Base-by-base conservation (phyloP, 2,113 vertebrate genomes). In the Thermophis baileyi region DNA sequence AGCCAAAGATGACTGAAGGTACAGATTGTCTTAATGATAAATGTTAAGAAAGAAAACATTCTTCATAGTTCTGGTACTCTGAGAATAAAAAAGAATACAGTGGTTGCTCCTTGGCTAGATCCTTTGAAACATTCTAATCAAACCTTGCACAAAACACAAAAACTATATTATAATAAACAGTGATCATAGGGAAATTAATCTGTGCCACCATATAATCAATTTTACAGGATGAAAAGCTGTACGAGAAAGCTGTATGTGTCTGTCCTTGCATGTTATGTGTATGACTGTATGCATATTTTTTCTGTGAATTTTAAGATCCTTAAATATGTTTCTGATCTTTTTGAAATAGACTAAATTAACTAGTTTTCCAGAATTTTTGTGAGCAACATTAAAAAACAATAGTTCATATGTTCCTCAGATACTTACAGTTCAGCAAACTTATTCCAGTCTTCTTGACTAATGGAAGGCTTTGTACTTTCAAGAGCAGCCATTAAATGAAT, bases 341-440 rank as follows among this genome's bases (percentile, higher is more conserved):
- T 27, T 74, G n/a, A 18, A 50, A 90, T 25, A 54, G 12, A 91
- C 35, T 85, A 86, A 24, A 91, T 87, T 54, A n/a, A 35, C 35
- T 46, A 74, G 4, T 88, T 16, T 92, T 88, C 14, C 47, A 54
- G 24, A 88, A 74, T 9, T 35, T 30, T 27, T 49, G 35, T 12
- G 35, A 47, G 3, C 60, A 53, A 16, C 44, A 25, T 89, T 88
- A 22, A 44, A 92, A 88, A 69, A n/a, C 12, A 90, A 63, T 47
- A 86, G 40, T 44, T 49, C 60, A 30, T 85, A 20, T 91, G 3
- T 95, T 54, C 55, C 74, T 93, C 47, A 3, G 90, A 35, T 44
- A 89, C 99, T 99, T 96, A 99, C 99, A 99, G 97, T 87, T 98
- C 98, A 94, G 96, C 95, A 96, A 99, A 99, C 95, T 96, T 98